Evolutionary conservation across 2,113 vertebrate species (phyloP).

Genomic region (Syrmaticus mikado): DNA sequence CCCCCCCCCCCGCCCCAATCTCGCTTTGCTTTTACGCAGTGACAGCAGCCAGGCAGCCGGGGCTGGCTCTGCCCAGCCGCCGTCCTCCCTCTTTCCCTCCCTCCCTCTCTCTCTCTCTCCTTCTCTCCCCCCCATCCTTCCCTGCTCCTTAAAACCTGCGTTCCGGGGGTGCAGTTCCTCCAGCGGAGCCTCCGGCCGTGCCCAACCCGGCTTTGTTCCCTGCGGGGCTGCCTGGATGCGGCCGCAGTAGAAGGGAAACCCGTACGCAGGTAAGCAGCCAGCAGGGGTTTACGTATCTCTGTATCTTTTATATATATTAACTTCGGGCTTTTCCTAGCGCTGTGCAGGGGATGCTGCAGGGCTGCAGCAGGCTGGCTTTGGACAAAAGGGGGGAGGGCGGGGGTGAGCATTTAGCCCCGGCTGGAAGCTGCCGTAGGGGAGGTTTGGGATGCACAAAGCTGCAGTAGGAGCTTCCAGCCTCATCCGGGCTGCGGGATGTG

Average conservation of each 20-base stretch:
- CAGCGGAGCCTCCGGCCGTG: not conserved
- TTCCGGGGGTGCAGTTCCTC: constrained; percentile 15
- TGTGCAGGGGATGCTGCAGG: not conserved
- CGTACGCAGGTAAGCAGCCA: not conserved
- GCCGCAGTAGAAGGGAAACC: not conserved
- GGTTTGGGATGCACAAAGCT: not conserved
- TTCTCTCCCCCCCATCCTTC: not conserved
- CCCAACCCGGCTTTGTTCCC: not conserved
- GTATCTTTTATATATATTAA: not conserved
- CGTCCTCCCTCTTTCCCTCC: constrained; percentile 10
- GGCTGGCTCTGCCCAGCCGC: constrained; percentile 59
- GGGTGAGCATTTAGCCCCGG: not conserved
- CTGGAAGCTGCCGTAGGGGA: not conserved
- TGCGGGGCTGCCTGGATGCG: not conserved
- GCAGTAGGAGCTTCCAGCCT: accelerated
- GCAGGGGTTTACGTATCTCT: not conserved
- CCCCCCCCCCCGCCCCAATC: not conserved
- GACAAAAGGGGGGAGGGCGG: not conserved
- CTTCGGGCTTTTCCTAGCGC: not conserved
- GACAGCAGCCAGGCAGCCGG: constrained; percentile 42
- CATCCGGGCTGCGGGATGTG: not conserved
- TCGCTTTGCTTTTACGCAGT: constrained; percentile 47
- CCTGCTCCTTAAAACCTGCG: constrained; percentile 58
- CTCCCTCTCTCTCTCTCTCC: not conserved
- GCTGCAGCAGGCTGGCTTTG: not conserved